Evolutionary conservation across 2,888 invertebrate genomes (phyloP).

Genomic region (Diarsia rubi): DNA sequence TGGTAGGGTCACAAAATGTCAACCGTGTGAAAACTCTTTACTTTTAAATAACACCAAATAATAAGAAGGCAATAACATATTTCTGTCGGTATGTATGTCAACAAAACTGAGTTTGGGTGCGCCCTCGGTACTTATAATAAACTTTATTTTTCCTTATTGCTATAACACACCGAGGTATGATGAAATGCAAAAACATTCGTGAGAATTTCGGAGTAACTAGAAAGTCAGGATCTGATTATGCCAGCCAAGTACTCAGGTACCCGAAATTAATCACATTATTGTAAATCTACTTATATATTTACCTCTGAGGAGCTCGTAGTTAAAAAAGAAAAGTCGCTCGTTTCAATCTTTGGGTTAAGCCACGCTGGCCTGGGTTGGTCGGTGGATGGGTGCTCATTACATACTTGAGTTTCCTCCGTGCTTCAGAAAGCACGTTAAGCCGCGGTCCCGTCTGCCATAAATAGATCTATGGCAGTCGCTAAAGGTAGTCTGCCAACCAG

Average conservation of each 20-base stretch:
- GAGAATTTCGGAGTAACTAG: constrained; percentile 28
- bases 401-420: too few relatives aligned
- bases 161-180: constrained; percentile 27
- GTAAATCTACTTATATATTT: too few relatives aligned
- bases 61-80: constrained; percentile 21
- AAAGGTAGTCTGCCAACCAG: too few relatives aligned
- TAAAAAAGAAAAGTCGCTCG: too few relatives aligned
- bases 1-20: background rate
- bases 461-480: too few relatives aligned
- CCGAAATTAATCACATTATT: constrained; percentile 54
- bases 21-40: constrained; percentile 21
- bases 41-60: constrained; percentile 1
- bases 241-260: constrained; percentile 74
- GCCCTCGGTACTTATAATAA: constrained; percentile 12
- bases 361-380: too few relatives aligned
- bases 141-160: constrained; percentile 55
- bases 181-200: constrained; percentile 38
- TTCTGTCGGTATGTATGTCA: constrained; percentile 45
- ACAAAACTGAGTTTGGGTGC: constrained; percentile 41
- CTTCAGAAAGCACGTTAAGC: too few relatives aligned
- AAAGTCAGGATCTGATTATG: constrained; percentile 21
- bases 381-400: too few relatives aligned
- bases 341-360: too few relatives aligned
- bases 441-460: too few relatives aligned
- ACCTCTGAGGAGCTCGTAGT: too few relatives aligned